Evolutionary conservation across 2,888 invertebrate species (phyloP).

Genomic region (Sacculina carcini): DNA sequence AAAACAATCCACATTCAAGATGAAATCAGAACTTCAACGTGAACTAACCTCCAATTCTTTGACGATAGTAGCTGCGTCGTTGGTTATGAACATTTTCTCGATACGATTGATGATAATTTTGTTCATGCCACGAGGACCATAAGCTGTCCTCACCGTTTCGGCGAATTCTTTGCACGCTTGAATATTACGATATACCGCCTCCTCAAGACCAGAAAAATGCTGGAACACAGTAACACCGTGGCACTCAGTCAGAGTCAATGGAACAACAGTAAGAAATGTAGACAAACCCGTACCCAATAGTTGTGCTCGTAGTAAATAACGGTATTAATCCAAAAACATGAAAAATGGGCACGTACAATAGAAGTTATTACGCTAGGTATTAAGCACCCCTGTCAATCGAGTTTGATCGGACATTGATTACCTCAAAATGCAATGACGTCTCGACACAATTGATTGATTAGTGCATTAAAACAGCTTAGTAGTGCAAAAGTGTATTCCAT

Average conservation of each 20-base stretch:
- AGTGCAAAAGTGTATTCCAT: too few species aligned
- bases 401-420: too few species aligned
- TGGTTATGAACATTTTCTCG: conserved; percentile 94
- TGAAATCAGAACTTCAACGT: neutral
- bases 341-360: too few species aligned
- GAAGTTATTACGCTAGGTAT: too few species aligned
- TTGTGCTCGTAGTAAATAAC: neutral
- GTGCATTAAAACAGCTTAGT: too few species aligned
- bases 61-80: conserved; percentile 95
- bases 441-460: too few species aligned
- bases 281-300: neutral
- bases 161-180: conserved; percentile 86
- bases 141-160: conserved; percentile 73
- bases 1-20: neutral
- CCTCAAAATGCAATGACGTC: too few species aligned
- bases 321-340: too few species aligned
- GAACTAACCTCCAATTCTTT: conserved; percentile 46
- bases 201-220: conserved; percentile 74
- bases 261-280: neutral
- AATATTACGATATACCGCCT: conserved; percentile 81
- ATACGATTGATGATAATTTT: conserved; percentile 99
- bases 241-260: neutral
- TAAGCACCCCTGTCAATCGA: too few species aligned
- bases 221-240: conserved; percentile 18
- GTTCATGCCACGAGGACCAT: conserved; percentile 96